Percentiles rank a stretch among this genome's conserved stretches.
Conservation (phyloP, 1,140 invertebrate species). For the Cyphomyrmex costatus region DNA sequence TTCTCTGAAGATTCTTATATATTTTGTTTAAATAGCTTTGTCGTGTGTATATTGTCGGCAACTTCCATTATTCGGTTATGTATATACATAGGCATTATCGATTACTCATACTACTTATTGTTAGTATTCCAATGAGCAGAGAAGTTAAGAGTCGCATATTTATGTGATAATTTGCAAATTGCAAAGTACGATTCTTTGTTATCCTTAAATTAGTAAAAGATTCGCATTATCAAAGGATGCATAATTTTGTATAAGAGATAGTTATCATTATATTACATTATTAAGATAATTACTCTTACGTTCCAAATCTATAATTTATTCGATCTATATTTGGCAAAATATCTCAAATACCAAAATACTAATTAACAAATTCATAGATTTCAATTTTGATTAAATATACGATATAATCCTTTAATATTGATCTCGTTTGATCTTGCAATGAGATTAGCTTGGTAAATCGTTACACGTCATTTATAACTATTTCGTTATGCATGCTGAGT, state of each 20-base stretch:
- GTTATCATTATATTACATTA: not conserved
- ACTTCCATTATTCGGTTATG: not conserved
- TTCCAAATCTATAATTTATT: not conserved
- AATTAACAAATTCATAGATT: not conserved
- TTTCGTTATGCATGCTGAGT: not conserved
- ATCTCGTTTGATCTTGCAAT: not conserved
- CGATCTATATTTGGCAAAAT: not conserved
- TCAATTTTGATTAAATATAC: not conserved
- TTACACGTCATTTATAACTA: constrained; percentile 8
- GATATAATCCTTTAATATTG: not conserved
- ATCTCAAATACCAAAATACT: too few species aligned
- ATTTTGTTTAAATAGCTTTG: not conserved
- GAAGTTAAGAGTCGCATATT: not conserved
- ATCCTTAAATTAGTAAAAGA: not conserved
- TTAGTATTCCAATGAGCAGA: not conserved
- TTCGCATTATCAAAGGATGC: not conserved
- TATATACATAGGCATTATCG: not conserved
- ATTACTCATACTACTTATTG: not conserved
- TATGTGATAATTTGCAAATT: constrained; percentile 14
- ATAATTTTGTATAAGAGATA: not conserved
- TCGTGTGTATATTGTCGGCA: not conserved
- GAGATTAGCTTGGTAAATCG: not conserved
- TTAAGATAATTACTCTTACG: not conserved
- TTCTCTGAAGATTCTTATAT: not conserved
- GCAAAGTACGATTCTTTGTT: not conserved